Conservation (phyloP, 1,140 invertebrate species). For the Micrasema minimum region DNA sequence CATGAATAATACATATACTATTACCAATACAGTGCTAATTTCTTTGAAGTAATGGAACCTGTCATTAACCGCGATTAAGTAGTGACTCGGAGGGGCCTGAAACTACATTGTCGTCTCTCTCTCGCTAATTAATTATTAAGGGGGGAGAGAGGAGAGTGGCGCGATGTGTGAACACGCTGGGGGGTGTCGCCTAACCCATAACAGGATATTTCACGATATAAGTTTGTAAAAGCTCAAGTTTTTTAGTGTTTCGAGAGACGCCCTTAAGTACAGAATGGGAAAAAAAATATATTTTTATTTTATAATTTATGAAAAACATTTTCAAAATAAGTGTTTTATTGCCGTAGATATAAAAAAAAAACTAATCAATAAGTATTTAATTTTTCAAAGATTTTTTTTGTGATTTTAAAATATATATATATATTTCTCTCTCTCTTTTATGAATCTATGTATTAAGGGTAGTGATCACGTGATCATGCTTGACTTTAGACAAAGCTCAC, state of each 20-base stretch:
- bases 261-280: slow-evolving; percentile 5
- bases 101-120: background rate
- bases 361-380: too few relatives aligned
- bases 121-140: background rate
- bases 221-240: slow-evolving; percentile 25
- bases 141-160: slow-evolving; percentile 2
- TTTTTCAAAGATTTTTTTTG: too few relatives aligned
- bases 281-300: too few relatives aligned
- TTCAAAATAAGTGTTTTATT: too few relatives aligned
- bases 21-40: slow-evolving; percentile 12
- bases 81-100: background rate
- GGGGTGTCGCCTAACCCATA: slow-evolving; percentile 48
- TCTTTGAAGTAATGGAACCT: slow-evolving; percentile 46
- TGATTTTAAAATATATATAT: too few relatives aligned
- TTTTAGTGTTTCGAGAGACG: slow-evolving; percentile 6
- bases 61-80: slow-evolving; percentile 45
- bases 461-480: too few relatives aligned
- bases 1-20: too few relatives aligned
- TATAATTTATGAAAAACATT: too few relatives aligned
- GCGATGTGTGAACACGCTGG: slow-evolving; percentile 2
- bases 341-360: too few relatives aligned
- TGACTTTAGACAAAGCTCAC: too few relatives aligned
- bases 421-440: too few relatives aligned
- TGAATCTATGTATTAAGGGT: too few relatives aligned
- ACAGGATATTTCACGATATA: slow-evolving; percentile 32